A percentile compares a stretch with the other conserved stretches of the same genome.
These are phyloP conservation scores for Carpatolechia fugitivella DNA, from an alignment of 2,888 invertebrate genomes.

Conservation along the genomic window DNA sequence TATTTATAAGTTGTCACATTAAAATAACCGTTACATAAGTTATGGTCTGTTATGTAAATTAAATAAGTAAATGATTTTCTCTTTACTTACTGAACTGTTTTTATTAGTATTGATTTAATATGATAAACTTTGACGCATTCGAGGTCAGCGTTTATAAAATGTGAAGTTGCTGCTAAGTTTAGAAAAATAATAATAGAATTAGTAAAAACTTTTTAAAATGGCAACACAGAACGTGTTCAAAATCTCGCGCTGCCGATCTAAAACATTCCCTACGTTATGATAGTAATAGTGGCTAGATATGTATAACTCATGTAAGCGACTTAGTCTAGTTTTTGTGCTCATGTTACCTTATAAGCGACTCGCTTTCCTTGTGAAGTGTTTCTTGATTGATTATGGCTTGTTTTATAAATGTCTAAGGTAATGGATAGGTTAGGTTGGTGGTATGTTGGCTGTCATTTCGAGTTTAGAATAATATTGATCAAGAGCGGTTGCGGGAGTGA, in stretches of 20 bases:
- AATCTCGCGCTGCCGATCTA: slow-evolving; percentile 24
- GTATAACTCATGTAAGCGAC: slow-evolving; percentile 8
- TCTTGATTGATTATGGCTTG: slow-evolving; percentile 36
- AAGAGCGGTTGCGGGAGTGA: too few relatives aligned
- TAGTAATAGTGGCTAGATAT: slow-evolving; percentile 29
- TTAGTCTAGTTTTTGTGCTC: slow-evolving; percentile 28
- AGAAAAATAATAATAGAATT: not conserved
- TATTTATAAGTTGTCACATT: too few relatives aligned
- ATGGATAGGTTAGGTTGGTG: not conserved
- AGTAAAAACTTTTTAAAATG: not conserved
- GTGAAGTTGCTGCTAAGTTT: too few relatives aligned
- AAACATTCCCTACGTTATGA: slow-evolving; percentile 39
- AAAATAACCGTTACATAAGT: too few relatives aligned
- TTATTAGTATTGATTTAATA: too few relatives aligned
- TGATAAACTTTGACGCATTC: too few relatives aligned
- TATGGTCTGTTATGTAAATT: too few relatives aligned
- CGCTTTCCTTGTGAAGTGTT: slow-evolving; percentile 47
- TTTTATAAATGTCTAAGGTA: slow-evolving; percentile 9
- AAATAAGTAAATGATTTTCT: too few relatives aligned
- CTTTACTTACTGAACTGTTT: too few relatives aligned
- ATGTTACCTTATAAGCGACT: slow-evolving; percentile 37
- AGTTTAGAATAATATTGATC: too few relatives aligned
- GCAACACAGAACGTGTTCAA: slow-evolving; percentile 3
- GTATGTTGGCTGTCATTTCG: too few relatives aligned
- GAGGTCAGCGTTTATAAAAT: too few relatives aligned